These are phyloP conservation scores for Probosciger aterrimus DNA, from an alignment of 2,113 vertebrate genomes.

Conservation along the genomic window DNA sequence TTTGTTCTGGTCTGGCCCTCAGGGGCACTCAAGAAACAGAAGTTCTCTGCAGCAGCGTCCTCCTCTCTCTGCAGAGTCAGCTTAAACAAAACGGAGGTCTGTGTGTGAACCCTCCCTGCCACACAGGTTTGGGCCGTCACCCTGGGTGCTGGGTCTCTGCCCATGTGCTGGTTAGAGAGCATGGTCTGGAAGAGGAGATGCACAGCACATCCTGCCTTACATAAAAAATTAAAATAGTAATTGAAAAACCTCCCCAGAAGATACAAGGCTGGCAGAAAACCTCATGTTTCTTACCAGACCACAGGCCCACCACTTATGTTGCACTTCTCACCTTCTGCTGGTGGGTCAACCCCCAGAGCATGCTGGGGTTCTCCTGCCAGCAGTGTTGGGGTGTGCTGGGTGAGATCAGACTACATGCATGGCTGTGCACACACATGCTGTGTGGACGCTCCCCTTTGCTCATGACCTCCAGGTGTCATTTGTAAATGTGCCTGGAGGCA, in stretches of 20 bases:
- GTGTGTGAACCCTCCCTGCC: not conserved
- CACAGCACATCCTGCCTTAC: not conserved
- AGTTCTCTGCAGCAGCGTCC: rapidly evolving
- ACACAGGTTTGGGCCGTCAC: not conserved
- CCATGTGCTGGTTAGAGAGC: rapidly evolving
- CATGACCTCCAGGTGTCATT: rapidly evolving
- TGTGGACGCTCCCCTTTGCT: not conserved
- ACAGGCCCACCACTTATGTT: not conserved
- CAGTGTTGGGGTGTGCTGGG: not conserved
- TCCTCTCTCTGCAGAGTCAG: not conserved
- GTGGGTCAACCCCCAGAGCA: not conserved
- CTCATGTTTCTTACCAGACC: not conserved
- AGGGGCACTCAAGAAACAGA: not conserved
- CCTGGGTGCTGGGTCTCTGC: not conserved
- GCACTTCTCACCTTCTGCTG: not conserved
- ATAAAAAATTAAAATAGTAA: not conserved
- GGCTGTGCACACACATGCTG: rapidly evolving
- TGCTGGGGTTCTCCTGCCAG: not conserved
- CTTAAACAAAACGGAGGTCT: not conserved
- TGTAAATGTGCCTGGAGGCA: not conserved
- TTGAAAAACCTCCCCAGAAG: not conserved
- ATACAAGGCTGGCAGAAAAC: not conserved
- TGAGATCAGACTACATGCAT: rapidly evolving
- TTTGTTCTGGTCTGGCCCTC: not conserved
- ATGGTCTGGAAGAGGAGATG: not conserved